Evolutionary conservation across 30 jellyfish, hydroid and myxozoan species (phyloP).

Genomic region (Pseudorhiza aurosa): DNA sequence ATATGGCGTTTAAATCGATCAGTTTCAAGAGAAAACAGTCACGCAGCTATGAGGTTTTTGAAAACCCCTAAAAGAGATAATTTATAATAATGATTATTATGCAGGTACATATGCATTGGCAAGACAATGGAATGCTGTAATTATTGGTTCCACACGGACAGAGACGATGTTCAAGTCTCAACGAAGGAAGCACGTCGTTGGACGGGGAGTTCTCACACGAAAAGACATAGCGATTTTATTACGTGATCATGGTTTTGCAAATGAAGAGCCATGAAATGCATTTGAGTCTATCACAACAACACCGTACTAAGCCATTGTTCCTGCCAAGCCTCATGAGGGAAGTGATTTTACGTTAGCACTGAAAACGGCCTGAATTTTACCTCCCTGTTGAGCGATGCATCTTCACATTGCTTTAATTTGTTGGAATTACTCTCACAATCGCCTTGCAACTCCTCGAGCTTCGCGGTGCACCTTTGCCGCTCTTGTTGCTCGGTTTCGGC

Average conservation of each 20-base stretch:
- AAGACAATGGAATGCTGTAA: constrained; percentile 96
- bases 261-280: constrained; percentile 7
- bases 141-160: constrained; percentile 90
- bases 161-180: constrained; percentile 72
- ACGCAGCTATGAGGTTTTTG: too few species aligned
- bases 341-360: too few species aligned
- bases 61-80: too few species aligned
- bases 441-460: background rate
- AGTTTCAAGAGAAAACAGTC: too few species aligned
- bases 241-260: constrained; percentile 36
- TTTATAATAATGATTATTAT: too few species aligned
- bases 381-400: constrained; percentile 61
- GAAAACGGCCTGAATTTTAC: too few species aligned
- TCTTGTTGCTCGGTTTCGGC: constrained; percentile 50
- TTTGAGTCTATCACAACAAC: too few species aligned
- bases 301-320: too few species aligned
- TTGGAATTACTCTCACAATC: constrained; percentile 4
- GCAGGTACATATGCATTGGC: constrained; percentile 96
- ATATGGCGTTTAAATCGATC: too few species aligned
- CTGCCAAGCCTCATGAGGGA: too few species aligned
- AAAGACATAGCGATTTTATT: constrained; percentile 78
- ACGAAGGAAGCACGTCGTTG: constrained; percentile 90
- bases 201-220: constrained; percentile 91
- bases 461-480: constrained; percentile 14
- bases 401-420: constrained; percentile 30